These are phyloP conservation scores for Hemibagrus guttatus DNA, from an alignment of 2,797 vertebrate species.

Conservation along the genomic window DNA sequence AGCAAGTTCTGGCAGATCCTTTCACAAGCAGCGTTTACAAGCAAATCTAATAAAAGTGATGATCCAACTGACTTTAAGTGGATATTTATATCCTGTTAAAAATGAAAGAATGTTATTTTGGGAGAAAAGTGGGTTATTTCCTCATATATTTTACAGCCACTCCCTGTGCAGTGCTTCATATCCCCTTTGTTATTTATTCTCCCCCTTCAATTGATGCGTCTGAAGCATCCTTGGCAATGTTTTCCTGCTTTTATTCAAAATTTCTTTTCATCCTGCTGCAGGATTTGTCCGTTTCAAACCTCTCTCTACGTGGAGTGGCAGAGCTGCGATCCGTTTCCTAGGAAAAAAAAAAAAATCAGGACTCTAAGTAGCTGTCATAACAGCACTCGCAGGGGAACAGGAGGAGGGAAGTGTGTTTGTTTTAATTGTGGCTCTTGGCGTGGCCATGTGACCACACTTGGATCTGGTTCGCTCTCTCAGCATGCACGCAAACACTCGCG, in stretches of 20 bases:
- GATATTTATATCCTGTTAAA: background rate
- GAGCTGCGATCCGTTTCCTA: slow-evolving; percentile 35
- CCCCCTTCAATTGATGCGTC: slow-evolving; percentile 14
- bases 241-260: background rate
- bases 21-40: background rate
- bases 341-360: slow-evolving; percentile 16
- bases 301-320: background rate
- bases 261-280: background rate
- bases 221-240: background rate
- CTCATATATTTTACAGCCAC: background rate
- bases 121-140: background rate
- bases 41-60: background rate
- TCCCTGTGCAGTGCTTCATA: background rate
- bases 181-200: too few species aligned
- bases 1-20: background rate
- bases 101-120: background rate
- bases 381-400: slow-evolving; percentile 11
- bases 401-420: slow-evolving; percentile 57
- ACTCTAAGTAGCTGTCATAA: slow-evolving; percentile 54
- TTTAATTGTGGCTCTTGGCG: slow-evolving; percentile 66
- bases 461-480: slow-evolving; percentile 20
- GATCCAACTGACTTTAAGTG: background rate
- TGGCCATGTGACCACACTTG: slow-evolving; percentile 57
- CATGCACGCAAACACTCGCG: slow-evolving; percentile 30
- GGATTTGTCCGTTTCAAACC: slow-evolving; percentile 34